Evolutionary conservation across 2,797 vertebrate species (phyloP), one percentile per base, ranked within the genome.

Genomic region (Cygnus olor): DNA sequence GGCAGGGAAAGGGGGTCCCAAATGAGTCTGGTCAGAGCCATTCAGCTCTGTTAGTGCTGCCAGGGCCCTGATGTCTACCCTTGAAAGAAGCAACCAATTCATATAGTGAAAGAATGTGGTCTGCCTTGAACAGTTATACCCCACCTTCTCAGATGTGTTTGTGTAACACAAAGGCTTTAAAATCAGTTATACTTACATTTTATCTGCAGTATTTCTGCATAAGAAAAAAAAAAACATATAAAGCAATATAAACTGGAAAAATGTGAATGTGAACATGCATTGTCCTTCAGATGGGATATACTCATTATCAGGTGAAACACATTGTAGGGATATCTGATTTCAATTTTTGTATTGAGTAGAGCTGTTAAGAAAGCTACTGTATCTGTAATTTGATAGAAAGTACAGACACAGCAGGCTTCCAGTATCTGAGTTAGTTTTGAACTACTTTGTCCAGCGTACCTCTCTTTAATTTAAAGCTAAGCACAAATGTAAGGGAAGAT

Each of bases 341-440:
- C 68, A 91, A 28, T 82, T 90, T 93, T 81, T 94, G 44, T 68
- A 57, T 56, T 30, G 30, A 88, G 63, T 70, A 58, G 24, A 69
- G 47, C 34, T 86, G 44, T 94, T 94, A 73, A 92, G 88, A 90
- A 96, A 86, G 80, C n/a, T 71, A 70, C 64, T 94, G 93, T 73
- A 84, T 68, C 66, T 90, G 56, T 49, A 93, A 90, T 88, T 93
- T 88, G 56, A 71, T 57, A 56, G 36, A 88, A 89, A 88, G 80
- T 58, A 88, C 51, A 94, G 57, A 53, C 47, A 73, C 85, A 88
- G 66, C 44, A 93, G 47, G 60, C 40, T 86, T 72, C 60, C 80
- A 81, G 25, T 71, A 80, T 71, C 6, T 80, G 27, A 94, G 82
- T 80, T 94, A 70, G 7, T 65, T 89, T 84, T 79, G 80, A 88